Percentiles rank a stretch among this genome's conserved stretches.
Conservation (phyloP, 2,113 vertebrate genomes). For the Leuciscus idus region DNA sequence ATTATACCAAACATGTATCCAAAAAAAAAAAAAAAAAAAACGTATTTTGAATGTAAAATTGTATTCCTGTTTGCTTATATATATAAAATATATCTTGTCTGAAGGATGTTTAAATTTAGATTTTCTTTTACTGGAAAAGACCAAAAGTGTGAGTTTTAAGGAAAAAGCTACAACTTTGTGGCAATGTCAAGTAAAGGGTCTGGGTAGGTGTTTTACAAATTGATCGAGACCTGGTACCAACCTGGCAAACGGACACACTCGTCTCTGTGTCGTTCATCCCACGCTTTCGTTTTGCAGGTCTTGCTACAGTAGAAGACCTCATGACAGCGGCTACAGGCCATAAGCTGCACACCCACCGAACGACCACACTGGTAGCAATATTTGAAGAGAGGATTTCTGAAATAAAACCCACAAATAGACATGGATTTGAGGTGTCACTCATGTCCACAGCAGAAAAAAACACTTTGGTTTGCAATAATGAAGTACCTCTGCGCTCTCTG, state of each 20-base stretch:
- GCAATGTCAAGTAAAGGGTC: no score
- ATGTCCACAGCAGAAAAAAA: background rate
- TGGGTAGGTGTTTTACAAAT: no score
- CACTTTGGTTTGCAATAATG: background rate
- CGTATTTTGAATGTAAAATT: no score
- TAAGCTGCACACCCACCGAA: slow-evolving; percentile 75
- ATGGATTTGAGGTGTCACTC: background rate
- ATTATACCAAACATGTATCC: no score
- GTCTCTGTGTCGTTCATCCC: slow-evolving; percentile 75
- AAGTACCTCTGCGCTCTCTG: slow-evolving; percentile 4
- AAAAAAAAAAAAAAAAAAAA: no score
- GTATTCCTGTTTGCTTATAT: no score
- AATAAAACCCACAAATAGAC: slow-evolving; percentile 15
- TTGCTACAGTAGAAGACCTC: slow-evolving; percentile 81
- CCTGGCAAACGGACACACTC: slow-evolving; percentile 73
- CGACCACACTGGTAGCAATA: slow-evolving; percentile 85
- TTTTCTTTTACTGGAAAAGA: no score
- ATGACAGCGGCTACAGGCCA: slow-evolving; percentile 74
- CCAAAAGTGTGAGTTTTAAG: no score
- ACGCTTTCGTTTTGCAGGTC: slow-evolving; percentile 77
- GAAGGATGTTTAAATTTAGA: no score
- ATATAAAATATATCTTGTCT: no score
- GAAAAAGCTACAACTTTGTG: no score
- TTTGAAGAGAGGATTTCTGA: slow-evolving; percentile 74
- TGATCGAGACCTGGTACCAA: slow-evolving; percentile 37